Percentiles rank a stretch among this genome's conserved stretches.
These are phyloP conservation scores for Laothoe populi DNA, from an alignment of 2,888 invertebrate species.

Conservation along the genomic window DNA sequence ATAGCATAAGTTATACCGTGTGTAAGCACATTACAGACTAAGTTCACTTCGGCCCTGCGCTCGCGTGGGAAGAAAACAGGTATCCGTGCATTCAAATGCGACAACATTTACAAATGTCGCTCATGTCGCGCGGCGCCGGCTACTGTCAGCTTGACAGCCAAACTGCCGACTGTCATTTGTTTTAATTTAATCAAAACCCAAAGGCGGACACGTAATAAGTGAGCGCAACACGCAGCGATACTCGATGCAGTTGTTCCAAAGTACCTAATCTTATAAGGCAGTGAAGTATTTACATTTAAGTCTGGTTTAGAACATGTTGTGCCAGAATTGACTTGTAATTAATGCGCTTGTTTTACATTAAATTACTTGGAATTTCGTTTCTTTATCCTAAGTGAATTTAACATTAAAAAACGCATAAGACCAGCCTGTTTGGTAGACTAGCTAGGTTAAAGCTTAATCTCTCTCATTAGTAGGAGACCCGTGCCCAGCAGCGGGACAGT, in stretches of 20 bases:
- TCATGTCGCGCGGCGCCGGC: slow-evolving; percentile 37
- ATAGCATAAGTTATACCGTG: no score
- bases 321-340: neutral
- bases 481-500: no score
- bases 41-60: slow-evolving; percentile 6
- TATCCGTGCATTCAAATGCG: slow-evolving; percentile 37
- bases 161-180: slow-evolving; percentile 43
- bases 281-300: slow-evolving; percentile 18
- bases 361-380: neutral
- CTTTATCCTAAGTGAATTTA: neutral
- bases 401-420: no score
- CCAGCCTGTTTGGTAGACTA: no score
- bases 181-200: slow-evolving; percentile 35
- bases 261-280: slow-evolving; percentile 17
- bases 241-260: slow-evolving; percentile 2
- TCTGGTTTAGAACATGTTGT: slow-evolving; percentile 6
- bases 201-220: neutral
- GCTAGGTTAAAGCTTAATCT: no score
- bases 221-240: neutral
- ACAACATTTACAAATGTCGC: slow-evolving; percentile 44
- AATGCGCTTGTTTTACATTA: slow-evolving; percentile 4
- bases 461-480: no score
- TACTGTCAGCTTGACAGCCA: slow-evolving; percentile 40
- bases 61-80: slow-evolving; percentile 39
- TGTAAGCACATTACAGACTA: neutral